phyloP scores from a whole-genome alignment of 64 coral and sea anemone genomes.

The Actinia tenebrosa region DNA sequence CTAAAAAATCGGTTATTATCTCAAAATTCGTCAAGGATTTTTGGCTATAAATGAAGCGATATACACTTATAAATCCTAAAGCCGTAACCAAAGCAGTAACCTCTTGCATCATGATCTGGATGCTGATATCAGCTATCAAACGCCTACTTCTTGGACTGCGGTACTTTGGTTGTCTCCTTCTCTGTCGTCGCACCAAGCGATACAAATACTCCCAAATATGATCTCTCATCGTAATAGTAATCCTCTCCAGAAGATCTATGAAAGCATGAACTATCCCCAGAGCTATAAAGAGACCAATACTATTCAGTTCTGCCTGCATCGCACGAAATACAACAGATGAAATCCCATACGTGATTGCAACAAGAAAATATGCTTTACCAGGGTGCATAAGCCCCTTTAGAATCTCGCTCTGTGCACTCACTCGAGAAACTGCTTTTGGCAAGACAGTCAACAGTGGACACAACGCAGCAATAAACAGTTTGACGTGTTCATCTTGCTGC shows the following conservation, averaged over 20 bases:
- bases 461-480: not conserved
- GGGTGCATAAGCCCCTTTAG: constrained; percentile 37
- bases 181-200: constrained; percentile 4
- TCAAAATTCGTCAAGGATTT: not conserved
- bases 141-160: constrained; percentile 49
- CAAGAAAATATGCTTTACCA: constrained; percentile 38
- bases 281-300: constrained; percentile 20
- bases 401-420: constrained; percentile 36
- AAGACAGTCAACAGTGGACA: constrained; percentile 31
- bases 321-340: constrained; percentile 61
- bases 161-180: not conserved
- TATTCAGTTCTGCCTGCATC: constrained; percentile 60
- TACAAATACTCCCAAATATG: constrained; percentile 54
- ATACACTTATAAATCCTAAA: constrained; percentile 37
- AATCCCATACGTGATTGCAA: constrained; percentile 43
- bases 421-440: constrained; percentile 43
- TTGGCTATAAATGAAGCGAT: constrained; percentile 37
- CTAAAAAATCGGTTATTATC: not conserved
- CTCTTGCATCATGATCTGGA: constrained; percentile 60
- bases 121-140: constrained; percentile 52
- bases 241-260: constrained; percentile 41
- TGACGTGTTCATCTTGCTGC: not conserved
- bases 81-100: constrained; percentile 36
- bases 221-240: constrained; percentile 58
- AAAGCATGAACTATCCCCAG: constrained; percentile 45